Base-by-base conservation (phyloP, 2,888 invertebrate genomes). In the Saturnia japonica region DNA sequence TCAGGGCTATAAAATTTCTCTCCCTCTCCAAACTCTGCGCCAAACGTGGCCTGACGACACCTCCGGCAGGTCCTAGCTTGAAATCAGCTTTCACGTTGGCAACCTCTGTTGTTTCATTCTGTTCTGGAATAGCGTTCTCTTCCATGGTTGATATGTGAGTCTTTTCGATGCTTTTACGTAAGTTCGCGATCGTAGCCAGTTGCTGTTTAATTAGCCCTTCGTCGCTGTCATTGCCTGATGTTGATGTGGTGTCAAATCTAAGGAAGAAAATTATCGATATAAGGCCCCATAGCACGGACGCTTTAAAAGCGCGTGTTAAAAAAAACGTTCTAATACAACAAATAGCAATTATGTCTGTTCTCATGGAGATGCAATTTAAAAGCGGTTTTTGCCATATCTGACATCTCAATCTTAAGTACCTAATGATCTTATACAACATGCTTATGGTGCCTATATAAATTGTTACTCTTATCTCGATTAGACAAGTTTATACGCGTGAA, bases 171-270 rank as follows among this genome's bases (percentile, higher is more conserved):
- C 93, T 92, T 71, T 85, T 88, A 70, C 93, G 89, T 69, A 93
- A 80, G 75, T 91, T 87, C 1, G 92, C 91, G 72, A 93, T 91
- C 25, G 89, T 88, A 1, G 91, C 87, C 3, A 89, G 76, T 69
- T 91, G 91, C 54, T 90, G 91, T 72, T 88, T 89, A 54, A 88
- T 87, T 6, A 87, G 80, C 72, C 87, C 92, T 77, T 96, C 95
- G 86, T 96, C 96, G 80, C 96, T 96, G 80, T 96, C 96, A 76
- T 95, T 95, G 79, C 95, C 95, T 66, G 95, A 95, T 0, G 95
- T 95, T 1, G 95, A 95, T 34, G 95, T 95, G 64, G 95, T 95
- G 81, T 95, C 95, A 75, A 94, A 95, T 80, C 94, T 94, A 64
- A 64, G 19, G n/a, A 64, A n/a, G 40, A 64, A 64, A 64, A 64